A percentile compares a stretch with the other conserved stretches of the same genome.
Evolutionary conservation across 92 coral and sea anemone genomes (phyloP).

Genomic region (Epizoanthus illoricatus): DNA sequence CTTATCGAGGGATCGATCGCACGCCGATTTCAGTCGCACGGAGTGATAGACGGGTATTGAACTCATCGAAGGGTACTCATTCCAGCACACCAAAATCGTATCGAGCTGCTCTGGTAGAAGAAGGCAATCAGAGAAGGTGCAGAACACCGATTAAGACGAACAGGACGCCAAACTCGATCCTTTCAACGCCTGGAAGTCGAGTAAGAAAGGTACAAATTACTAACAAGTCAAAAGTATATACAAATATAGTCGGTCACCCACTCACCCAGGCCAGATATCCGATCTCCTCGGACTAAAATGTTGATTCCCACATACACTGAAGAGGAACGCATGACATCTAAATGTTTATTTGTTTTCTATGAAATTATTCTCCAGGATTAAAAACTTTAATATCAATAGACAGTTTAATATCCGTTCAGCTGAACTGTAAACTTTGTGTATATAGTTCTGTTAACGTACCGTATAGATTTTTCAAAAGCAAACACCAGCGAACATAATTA

Average conservation of each 20-base stretch:
- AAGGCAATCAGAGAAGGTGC: conserved; percentile 73
- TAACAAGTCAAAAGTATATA: background rate
- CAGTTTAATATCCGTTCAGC: too few relatives aligned
- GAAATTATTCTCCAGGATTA: too few relatives aligned
- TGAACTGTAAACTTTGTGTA: background rate
- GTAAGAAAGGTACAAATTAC: conserved; percentile 49
- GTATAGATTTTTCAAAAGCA: background rate
- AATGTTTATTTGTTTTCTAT: too few relatives aligned
- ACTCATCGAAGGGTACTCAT: conserved; percentile 9
- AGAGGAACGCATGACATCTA: too few relatives aligned
- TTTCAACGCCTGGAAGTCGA: conserved; percentile 60
- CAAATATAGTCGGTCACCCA: too few relatives aligned
- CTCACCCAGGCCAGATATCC: too few relatives aligned
- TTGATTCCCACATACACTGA: too few relatives aligned
- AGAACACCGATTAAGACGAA: conserved; percentile 36
- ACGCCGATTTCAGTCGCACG: conserved; percentile 60
- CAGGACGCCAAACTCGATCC: conserved; percentile 59
- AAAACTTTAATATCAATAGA: too few relatives aligned
- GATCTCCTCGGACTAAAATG: too few relatives aligned
- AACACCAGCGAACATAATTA: background rate
- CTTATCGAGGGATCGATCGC: conserved; percentile 69
- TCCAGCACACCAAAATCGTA: conserved; percentile 68
- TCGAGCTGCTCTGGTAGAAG: conserved; percentile 61
- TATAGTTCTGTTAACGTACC: background rate
- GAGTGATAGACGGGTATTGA: conserved; percentile 23